phyloP scores from a whole-genome alignment of 2,113 vertebrate species.

The Tachuris rubrigastra region DNA sequence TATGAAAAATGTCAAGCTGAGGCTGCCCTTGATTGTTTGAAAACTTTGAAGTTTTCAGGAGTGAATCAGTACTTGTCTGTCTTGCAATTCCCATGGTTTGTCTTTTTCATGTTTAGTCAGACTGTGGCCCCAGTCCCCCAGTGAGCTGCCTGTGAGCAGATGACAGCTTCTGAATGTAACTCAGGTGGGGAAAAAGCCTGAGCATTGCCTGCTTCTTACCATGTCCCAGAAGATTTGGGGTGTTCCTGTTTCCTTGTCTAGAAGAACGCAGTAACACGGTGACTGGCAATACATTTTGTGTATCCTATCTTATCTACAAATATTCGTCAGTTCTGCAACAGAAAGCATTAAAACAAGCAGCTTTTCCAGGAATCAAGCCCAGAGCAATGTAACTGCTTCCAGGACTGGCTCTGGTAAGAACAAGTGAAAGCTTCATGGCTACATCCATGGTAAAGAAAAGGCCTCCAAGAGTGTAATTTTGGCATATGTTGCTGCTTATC shows the following conservation, averaged over 20 bases:
- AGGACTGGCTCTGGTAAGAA: background rate
- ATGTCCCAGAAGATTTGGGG: background rate
- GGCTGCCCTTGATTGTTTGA: background rate
- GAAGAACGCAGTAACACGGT: background rate
- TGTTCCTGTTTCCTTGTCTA: background rate
- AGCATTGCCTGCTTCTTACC: background rate
- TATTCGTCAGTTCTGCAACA: background rate
- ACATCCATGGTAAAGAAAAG: background rate
- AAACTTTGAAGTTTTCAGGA: background rate
- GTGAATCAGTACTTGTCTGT: background rate
- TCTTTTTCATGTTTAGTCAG: background rate
- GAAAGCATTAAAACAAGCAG: background rate
- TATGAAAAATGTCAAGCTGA: background rate
- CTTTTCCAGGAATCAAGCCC: background rate
- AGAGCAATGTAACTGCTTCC: background rate
- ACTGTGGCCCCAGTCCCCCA: background rate
- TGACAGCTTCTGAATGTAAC: rapidly evolving
- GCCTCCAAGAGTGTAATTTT: background rate
- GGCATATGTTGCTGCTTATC: background rate
- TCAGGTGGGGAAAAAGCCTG: background rate
- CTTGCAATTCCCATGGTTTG: background rate
- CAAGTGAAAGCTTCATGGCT: background rate
- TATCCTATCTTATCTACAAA: background rate
- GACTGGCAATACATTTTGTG: background rate
- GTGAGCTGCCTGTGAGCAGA: background rate